Evolutionary conservation across 2,113 vertebrate species (phyloP).

Genomic region (Heloderma charlesbogerti): DNA sequence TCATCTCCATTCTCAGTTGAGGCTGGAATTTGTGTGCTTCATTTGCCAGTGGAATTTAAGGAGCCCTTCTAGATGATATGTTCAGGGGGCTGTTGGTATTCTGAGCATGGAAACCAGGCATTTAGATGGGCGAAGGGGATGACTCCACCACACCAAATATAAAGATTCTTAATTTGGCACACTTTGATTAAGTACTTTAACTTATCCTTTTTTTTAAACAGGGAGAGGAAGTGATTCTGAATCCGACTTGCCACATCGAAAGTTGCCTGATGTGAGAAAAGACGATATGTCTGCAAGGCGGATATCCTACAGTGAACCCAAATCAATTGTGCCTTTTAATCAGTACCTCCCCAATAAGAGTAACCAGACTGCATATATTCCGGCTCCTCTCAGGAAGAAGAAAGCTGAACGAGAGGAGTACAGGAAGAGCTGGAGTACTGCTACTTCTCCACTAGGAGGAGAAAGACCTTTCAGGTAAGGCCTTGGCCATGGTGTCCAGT

Average conservation of each 20-base stretch:
- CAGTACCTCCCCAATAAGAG: constrained; percentile 98
- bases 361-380: constrained; percentile 92
- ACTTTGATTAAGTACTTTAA: not conserved
- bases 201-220: constrained; percentile 60
- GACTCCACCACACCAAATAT: not conserved
- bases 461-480: constrained; percentile 93
- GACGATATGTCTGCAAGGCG: constrained; percentile 95
- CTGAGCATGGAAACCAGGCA: not conserved
- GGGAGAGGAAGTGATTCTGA: constrained; percentile 97
- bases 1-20: not conserved
- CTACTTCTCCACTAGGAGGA: constrained; percentile 89
- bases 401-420: constrained; percentile 84
- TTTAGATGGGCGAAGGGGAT: not conserved
- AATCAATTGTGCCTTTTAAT: constrained; percentile 94
- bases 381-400: constrained; percentile 86
- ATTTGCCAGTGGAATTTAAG: not conserved
- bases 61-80: no score
- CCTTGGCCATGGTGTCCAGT: not conserved
- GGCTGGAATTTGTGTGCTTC: not conserved
- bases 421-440: constrained; percentile 92
- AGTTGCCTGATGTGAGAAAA: constrained; percentile 92
- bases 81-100: not conserved
- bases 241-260: constrained; percentile 89
- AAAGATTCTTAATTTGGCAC: not conserved
- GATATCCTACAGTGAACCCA: constrained; percentile 90